Percentiles rank a stretch among this genome's conserved stretches.
Conservation (phyloP, 2,113 vertebrate species). For the Carassius carassius region DNA sequence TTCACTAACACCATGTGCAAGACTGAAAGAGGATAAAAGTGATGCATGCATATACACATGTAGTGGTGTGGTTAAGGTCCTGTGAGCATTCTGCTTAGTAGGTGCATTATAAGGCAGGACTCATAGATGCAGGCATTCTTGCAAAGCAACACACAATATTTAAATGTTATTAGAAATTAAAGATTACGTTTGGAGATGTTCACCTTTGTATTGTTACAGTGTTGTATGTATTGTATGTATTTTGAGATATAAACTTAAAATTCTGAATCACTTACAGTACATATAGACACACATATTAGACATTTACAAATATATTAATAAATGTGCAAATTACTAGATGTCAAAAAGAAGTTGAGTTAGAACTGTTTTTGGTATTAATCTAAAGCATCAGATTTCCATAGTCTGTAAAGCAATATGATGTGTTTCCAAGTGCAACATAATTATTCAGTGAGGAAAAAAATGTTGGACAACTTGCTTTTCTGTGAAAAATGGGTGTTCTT, state of each 20-base stretch:
- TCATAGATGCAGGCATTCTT: constrained; percentile 10
- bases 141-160: background rate
- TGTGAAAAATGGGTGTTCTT: background rate
- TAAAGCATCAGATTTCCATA: no score
- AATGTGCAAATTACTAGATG: no score
- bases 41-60: background rate
- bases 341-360: no score
- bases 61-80: background rate
- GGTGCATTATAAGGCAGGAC: constrained; percentile 22
- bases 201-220: background rate
- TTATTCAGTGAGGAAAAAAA: background rate
- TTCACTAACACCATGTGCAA: background rate
- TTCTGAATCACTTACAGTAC: background rate
- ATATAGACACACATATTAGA: no score
- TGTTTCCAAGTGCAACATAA: background rate
- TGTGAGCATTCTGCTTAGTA: constrained; percentile 18
- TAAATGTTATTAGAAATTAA: background rate
- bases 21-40: background rate
- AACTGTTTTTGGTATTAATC: no score
- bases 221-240: background rate
- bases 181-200: background rate
- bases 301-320: no score
- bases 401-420: background rate
- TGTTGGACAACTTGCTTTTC: background rate
- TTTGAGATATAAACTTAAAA: background rate